Evolutionary conservation across 2,797 vertebrate genomes (phyloP).

Genomic region (Sebastiscus tertius): DNA sequence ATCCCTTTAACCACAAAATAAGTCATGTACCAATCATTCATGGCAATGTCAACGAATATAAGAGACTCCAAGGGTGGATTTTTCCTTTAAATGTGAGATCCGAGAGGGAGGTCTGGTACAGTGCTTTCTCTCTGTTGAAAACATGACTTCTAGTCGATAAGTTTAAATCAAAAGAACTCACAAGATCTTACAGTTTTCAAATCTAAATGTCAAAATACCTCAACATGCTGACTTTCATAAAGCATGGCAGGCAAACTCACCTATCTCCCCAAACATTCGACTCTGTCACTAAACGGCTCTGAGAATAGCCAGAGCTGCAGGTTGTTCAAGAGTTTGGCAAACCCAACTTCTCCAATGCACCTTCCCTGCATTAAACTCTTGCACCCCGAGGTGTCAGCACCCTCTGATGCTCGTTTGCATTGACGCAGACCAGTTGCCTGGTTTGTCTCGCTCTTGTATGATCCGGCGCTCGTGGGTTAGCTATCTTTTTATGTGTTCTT

Average conservation of each 20-base stretch:
- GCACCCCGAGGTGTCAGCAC: neutral
- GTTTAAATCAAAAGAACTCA: neutral
- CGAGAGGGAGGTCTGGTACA: too few species aligned
- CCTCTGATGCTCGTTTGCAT: neutral
- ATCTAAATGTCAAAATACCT: neutral
- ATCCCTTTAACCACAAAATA: neutral
- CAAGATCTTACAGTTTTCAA: neutral
- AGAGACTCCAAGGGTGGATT: neutral
- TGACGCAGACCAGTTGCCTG: neutral
- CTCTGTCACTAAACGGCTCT: constrained; percentile 43
- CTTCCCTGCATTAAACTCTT: neutral
- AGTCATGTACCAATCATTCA: neutral
- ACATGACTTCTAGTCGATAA: neutral
- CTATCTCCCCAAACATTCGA: neutral
- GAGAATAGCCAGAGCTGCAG: constrained; percentile 19
- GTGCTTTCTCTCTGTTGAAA: neutral
- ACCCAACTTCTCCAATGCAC: neutral
- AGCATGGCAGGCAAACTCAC: neutral
- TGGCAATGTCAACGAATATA: neutral
- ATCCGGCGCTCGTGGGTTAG: constrained; percentile 1
- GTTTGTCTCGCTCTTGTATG: constrained; percentile 41
- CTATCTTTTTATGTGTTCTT: constrained; percentile 39
- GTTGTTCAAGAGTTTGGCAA: constrained; percentile 35
- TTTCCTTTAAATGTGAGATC: neutral
- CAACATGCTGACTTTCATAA: neutral